Evolutionary conservation across 2,888 invertebrate species (phyloP), one percentile per base, ranked within the genome.

Genomic region (Drosophila mimetica): DNA sequence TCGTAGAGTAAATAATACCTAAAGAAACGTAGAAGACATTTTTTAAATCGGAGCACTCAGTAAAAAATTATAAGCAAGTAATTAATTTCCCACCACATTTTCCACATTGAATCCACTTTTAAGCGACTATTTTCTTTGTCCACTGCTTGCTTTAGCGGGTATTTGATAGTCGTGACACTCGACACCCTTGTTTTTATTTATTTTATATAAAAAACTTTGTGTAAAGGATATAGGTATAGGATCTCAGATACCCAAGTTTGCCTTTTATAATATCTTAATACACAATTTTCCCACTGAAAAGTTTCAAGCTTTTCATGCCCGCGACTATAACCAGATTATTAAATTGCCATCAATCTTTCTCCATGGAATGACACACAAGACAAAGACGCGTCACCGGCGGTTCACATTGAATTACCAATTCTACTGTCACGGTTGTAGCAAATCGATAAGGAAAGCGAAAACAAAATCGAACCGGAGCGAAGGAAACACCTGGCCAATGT

Each of bases 401-500:
- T 25, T 37, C 64, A 13, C 66, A 65, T 55, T 44, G 50, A 64
- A 64, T 64, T 55, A 50, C 66, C 34, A 41, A 54, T 64, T 39
- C 54, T 30, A 22, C 36, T 44, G 66, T 22, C 34, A 39, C 36
- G 28, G 41, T 20, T 39, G 32, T 37, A 34, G n/a, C 32, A 9
- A 65, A 67, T 67, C 66, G 66, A 65, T 67, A 28, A 28, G 37
- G 52, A 52, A 65, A 65, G 36, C 54, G 64, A 63, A 61, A 63
- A 64, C 63, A 18, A 51, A 63, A 64, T 36, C 51, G 63, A 54
- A 50, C 37, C 39, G 39, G 37, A 22, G 22, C n/a, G 32, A 46
- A 25, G 28, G 30, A 30, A 36, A 64, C 39, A 57, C 47, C 57
- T 67, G 74, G 67, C 71, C 85, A 85, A 85, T 81, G 81, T 72